Base-by-base conservation (phyloP, 2,797 vertebrate genomes). In the Helarctos malayanus region DNA sequence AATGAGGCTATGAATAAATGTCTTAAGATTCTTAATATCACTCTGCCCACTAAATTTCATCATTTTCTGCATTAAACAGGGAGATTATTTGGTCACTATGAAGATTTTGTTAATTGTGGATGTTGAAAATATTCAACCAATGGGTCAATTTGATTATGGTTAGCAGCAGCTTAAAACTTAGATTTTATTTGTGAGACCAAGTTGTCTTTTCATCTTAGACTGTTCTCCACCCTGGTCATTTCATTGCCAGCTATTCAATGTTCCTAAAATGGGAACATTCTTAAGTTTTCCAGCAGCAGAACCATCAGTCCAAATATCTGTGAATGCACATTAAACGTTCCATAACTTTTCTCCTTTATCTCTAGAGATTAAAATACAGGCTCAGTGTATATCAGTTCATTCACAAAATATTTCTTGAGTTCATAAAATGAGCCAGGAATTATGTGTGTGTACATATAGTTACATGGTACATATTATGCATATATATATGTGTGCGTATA, bases 181-280 rank as follows among this genome's bases (percentile, higher is more conserved):
- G 23, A 90, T 94, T 96, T 83, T 81, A 65, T 47, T 96, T 98
- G 65, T 80, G n/a, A 97, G 93, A 89, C 12, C 18, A 85, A n/a
- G 10, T 68, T 93, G 1, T 25, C 11, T 95, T 94, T 92, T 87
- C 1, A 47, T 87, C 8, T 91, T 71, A 79, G 5, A 57, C 32
- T 84, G 8, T 52, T 91, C 38, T 87, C 45, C n/a, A 93, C 16
- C 8, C 94, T 90, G 49, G 10, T 78, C 45, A 52, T 79, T 27
- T 88, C 41, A 68, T 11, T 95, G 27, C 23, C 75, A 95, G n/a
- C 47, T 89, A 87, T 69, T 86, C 83, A 32, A 84, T 87, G 73
- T 84, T 89, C 57, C 90, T 61, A 75, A 94, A 84, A 65, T 92
- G 89, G 92, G 69, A 95, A 86, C 3, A 84, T 65, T 90, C 76